Conservation (phyloP, 2,113 vertebrate genomes). For the Columbina picui region DNA sequence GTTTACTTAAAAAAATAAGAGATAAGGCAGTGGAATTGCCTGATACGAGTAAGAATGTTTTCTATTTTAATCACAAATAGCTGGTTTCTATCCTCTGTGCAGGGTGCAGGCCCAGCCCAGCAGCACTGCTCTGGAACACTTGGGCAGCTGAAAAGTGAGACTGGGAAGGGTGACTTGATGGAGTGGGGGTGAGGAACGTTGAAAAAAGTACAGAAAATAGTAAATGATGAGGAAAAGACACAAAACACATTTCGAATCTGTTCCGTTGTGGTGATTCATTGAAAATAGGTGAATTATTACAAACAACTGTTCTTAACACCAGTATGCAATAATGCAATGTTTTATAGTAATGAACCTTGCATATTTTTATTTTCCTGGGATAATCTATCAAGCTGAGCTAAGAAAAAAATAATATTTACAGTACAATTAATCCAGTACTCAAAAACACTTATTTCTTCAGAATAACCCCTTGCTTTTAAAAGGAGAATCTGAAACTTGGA, state of each 20-base stretch:
- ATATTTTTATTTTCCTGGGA: background rate
- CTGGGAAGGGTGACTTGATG: background rate
- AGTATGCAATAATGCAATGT: background rate
- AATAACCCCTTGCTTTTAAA: background rate
- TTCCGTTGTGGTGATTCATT: background rate
- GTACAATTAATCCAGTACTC: background rate
- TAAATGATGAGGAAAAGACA: background rate
- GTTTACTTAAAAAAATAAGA: slow-evolving; percentile 3
- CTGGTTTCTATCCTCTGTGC: background rate
- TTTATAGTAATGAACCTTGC: background rate
- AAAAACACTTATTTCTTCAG: background rate
- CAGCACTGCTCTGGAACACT: background rate
- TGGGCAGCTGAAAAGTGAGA: background rate
- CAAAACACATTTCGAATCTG: rapidly evolving
- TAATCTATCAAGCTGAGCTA: background rate
- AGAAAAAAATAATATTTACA: background rate
- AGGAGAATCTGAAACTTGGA: background rate
- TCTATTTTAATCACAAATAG: background rate
- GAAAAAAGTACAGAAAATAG: background rate
- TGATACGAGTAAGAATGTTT: background rate
- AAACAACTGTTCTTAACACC: background rate
- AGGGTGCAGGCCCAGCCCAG: background rate
- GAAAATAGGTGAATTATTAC: background rate
- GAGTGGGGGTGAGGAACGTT: background rate
- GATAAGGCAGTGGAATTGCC: background rate